Conservation (phyloP, 2,797 vertebrate species). For the Poeciliopsis gracilis region DNA sequence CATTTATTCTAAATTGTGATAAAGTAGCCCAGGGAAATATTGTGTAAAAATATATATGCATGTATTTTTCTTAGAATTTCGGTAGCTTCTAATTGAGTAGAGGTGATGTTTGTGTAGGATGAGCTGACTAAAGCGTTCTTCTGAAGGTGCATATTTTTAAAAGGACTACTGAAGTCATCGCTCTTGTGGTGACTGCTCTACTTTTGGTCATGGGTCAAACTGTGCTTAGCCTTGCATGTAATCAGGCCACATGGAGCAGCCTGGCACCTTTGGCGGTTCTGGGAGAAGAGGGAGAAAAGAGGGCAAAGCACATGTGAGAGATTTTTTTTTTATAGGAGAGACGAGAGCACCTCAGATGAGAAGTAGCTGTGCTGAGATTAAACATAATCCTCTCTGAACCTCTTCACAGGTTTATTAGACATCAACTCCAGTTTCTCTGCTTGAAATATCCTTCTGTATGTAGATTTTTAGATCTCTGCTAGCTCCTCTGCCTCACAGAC, state of each 20-base stretch:
- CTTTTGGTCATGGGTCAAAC: constrained; percentile 74
- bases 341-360: constrained; percentile 25
- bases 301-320: constrained; percentile 43
- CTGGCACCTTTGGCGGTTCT: constrained; percentile 60
- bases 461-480: constrained; percentile 8
- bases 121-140: constrained; percentile 4
- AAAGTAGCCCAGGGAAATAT: neutral
- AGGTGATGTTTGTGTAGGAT: neutral
- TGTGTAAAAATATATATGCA: neutral
- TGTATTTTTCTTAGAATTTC: neutral
- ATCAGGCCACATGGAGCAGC: constrained; percentile 73
- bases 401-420: constrained; percentile 41
- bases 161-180: constrained; percentile 37
- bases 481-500: constrained; percentile 2
- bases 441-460: constrained; percentile 24
- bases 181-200: constrained; percentile 53
- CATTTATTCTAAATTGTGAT: constrained; percentile 18
- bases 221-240: constrained; percentile 76
- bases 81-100: neutral
- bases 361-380: constrained; percentile 39
- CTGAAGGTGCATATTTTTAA: constrained; percentile 23
- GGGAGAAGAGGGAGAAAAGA: constrained; percentile 49
- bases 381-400: constrained; percentile 44
- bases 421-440: constrained; percentile 22
- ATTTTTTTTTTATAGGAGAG: constrained; percentile 39